Conservation (phyloP, 2,113 vertebrate species). For the Carassius auratus region DNA sequence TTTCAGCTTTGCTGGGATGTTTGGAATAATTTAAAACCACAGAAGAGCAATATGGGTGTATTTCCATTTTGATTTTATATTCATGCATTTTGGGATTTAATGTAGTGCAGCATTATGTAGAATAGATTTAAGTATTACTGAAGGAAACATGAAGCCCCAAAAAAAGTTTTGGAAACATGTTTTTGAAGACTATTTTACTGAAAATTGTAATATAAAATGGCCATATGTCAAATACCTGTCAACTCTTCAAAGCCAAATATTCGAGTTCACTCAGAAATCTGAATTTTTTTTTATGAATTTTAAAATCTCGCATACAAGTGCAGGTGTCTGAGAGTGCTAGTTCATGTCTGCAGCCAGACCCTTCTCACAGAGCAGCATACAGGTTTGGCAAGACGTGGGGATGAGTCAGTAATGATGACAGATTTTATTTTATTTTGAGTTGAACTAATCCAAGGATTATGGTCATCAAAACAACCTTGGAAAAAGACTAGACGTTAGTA, state of each 20-base stretch:
- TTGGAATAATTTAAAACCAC: not conserved
- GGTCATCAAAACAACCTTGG: not conserved
- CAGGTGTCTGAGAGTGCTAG: too few species aligned
- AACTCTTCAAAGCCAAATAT: too few species aligned
- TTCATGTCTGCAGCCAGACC: too few species aligned
- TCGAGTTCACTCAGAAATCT: too few species aligned
- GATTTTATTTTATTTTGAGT: not conserved
- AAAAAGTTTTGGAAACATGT: not conserved
- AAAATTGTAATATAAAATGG: too few species aligned
- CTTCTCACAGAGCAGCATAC: not conserved
- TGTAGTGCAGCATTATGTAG: not conserved
- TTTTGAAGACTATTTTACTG: not conserved
- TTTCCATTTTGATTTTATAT: constrained; percentile 8
- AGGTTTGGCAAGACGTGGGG: not conserved
- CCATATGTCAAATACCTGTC: too few species aligned
- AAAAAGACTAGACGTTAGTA: not conserved
- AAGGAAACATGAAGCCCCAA: not conserved
- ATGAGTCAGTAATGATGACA: not conserved
- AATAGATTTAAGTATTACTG: not conserved
- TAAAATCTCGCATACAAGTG: too few species aligned
- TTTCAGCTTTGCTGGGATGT: not conserved
- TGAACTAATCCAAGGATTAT: not conserved
- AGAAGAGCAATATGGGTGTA: not conserved
- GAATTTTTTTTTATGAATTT: too few species aligned
- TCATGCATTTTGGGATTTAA: not conserved